Evolutionary conservation across 2,888 invertebrate species (phyloP), one percentile per base, ranked within the genome.

Genomic region (Flexamia atlantica): DNA sequence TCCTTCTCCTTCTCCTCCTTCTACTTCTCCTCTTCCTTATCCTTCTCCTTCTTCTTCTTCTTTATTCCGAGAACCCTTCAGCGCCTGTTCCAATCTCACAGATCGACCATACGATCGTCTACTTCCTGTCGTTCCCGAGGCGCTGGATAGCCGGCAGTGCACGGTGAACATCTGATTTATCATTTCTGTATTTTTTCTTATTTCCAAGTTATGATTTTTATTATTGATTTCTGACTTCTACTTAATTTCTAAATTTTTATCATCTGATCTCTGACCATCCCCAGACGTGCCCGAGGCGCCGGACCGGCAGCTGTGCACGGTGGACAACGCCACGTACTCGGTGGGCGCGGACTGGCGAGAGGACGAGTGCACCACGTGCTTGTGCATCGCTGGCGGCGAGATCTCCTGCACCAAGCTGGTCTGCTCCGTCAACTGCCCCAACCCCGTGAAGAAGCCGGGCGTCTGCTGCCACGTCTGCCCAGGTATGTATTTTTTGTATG

Each of bases 321-420:
- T 87, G 23, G 88, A 87, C 64, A 88, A 88, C 81, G 81, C 84
- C 10, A 87, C 88, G 7, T 88, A 87, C 82, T 84, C 85, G 28
- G 74, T 85, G n/a, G 88, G 86, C 17, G 88, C 88, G 68, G 86
- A 88, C 23, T 91, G 91, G 91, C 88, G 89, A 85, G 89, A 90
- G 85, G 90, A 90, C 84, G 89, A 89, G 68, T 92, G 92, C 87
- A 90, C 89, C 23, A 89, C 89, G 42, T 92, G 92, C 87, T 87
- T 87, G 42, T 92, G 92, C 72, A 81, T 85, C 12, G 86, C 85
- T 57, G 85, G 82, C 10, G 85, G 85, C 2, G 81, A 85, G 68
- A 86, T 86, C 25, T 84, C 85, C 50, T 87, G 87, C 83, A 86
- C 86, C 12, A 85, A 85, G 72, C 83, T 84, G 20, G 82, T 86